These are phyloP conservation scores for Amia ocellicauda DNA, from an alignment of 2,113 vertebrate genomes.

Conservation along the genomic window DNA sequence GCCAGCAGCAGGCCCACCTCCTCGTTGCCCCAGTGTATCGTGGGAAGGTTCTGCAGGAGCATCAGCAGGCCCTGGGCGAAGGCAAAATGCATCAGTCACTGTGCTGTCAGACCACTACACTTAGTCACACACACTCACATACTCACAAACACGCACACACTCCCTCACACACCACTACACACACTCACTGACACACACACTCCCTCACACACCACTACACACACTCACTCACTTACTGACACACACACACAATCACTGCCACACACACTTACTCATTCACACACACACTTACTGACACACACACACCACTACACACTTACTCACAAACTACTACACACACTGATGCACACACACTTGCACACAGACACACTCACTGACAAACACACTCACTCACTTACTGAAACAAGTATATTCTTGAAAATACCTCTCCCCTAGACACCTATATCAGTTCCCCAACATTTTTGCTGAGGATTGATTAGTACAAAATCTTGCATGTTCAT, in stretches of 20 bases:
- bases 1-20: constrained; percentile 94
- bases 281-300: neutral
- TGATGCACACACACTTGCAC: constrained; percentile 22
- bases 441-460: too few relatives aligned
- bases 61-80: constrained; percentile 86
- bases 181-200: too few relatives aligned
- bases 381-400: constrained; percentile 4
- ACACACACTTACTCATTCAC: neutral
- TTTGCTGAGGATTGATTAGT: too few relatives aligned
- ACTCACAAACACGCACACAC: neutral
- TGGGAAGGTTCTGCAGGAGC: constrained; percentile 96
- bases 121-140: neutral
- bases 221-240: neutral
- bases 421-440: too few relatives aligned
- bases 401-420: neutral
- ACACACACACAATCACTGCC: constrained; percentile 24
- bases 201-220: too few relatives aligned
- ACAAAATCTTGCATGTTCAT: too few relatives aligned
- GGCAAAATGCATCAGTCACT: constrained; percentile 25
- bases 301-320: neutral
- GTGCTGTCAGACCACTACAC: neutral
- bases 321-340: constrained; percentile 6
- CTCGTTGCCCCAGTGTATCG: constrained; percentile 98
- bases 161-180: too few relatives aligned
- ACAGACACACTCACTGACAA: neutral